phyloP scores from a whole-genome alignment of 2,113 vertebrate species.

The Synodontis membranacea region DNA sequence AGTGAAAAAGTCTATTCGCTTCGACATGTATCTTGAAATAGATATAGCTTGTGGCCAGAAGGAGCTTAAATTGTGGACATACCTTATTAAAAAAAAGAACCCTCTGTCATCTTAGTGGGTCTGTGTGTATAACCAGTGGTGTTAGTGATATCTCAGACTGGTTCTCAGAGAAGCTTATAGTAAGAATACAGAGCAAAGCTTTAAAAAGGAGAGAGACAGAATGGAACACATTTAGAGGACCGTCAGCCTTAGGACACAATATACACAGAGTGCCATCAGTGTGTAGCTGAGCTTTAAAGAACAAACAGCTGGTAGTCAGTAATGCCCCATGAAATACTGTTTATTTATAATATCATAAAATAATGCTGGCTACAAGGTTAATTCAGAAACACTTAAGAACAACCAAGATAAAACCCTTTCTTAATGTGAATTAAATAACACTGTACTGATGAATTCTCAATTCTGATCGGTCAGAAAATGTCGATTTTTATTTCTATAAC shows the following conservation, averaged over 20 bases:
- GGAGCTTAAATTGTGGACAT: background rate
- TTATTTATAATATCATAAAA: background rate
- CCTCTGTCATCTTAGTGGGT: background rate
- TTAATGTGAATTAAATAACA: background rate
- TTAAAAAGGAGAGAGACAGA: background rate
- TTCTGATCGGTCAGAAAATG: background rate
- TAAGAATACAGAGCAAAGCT: background rate
- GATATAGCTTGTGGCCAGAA: background rate
- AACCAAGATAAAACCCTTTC: background rate
- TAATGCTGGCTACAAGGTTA: background rate
- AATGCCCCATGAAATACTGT: background rate
- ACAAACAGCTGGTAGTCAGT: constrained; percentile 30
- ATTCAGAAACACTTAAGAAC: constrained; percentile 12
- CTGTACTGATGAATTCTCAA: background rate
- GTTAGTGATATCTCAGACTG: background rate
- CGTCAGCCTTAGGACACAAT: constrained; percentile 23
- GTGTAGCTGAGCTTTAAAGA: background rate
- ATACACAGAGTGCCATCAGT: background rate
- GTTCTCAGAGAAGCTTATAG: background rate
- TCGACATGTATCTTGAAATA: background rate
- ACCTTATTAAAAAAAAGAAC: background rate
- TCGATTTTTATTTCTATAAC: background rate
- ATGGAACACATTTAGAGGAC: background rate
- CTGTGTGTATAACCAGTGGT: background rate
- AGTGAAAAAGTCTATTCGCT: background rate